Evolutionary conservation across 2,888 invertebrate genomes (phyloP).

Genomic region (Tuta absoluta): DNA sequence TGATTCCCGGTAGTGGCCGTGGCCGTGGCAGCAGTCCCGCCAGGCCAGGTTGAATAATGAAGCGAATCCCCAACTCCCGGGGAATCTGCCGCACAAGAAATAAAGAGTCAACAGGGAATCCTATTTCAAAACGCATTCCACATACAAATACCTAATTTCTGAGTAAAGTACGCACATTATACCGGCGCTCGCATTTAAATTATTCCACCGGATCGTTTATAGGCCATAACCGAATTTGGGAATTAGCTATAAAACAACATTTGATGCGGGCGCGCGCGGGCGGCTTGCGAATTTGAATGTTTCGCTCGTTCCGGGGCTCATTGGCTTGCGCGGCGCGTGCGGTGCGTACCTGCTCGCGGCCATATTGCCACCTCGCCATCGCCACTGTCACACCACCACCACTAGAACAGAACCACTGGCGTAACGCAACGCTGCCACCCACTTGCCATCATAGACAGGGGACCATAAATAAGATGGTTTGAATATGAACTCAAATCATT

Average conservation of each 20-base stretch:
- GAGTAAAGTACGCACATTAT: slow-evolving; percentile 79
- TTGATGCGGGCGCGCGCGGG: slow-evolving; percentile 80
- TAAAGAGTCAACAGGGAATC: slow-evolving; percentile 71
- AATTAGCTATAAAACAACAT: slow-evolving; percentile 82
- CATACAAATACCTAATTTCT: slow-evolving; percentile 81
- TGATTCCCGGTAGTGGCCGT: slow-evolving; percentile 30
- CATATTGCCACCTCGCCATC: slow-evolving; percentile 47
- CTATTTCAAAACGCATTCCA: slow-evolving; percentile 80
- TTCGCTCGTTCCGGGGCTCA: slow-evolving; percentile 72
- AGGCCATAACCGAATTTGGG: slow-evolving; percentile 82
- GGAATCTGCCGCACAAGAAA: slow-evolving; percentile 52
- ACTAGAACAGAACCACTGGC: slow-evolving; percentile 34
- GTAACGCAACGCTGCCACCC: neutral
- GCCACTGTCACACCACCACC: slow-evolving; percentile 32
- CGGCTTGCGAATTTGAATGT: slow-evolving; percentile 78
- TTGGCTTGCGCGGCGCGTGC: slow-evolving; percentile 76
- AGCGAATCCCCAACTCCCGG: slow-evolving; percentile 41
- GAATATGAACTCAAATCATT: too few species aligned
- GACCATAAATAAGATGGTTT: too few species aligned
- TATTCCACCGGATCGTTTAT: slow-evolving; percentile 81
- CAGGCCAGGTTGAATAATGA: slow-evolving; percentile 42
- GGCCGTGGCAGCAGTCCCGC: slow-evolving; percentile 22
- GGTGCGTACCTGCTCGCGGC: slow-evolving; percentile 49
- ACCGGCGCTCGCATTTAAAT: slow-evolving; percentile 80
- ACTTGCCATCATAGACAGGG: neutral